Conservation (phyloP, 92 coral and sea anemone species). For the Zoanthus sansibaricus region DNA sequence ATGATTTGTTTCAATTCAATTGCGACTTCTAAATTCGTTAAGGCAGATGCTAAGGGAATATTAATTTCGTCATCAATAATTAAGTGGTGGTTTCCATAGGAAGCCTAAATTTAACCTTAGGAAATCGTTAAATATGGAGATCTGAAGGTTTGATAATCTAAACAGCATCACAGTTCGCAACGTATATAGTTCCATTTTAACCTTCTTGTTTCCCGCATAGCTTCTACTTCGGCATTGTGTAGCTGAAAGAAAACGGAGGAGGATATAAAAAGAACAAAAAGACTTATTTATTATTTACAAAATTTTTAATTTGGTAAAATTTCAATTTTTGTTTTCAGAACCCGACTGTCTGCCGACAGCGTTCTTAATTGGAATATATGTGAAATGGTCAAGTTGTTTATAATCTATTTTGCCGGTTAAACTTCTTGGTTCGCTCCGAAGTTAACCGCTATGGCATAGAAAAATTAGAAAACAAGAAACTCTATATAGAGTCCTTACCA, state of each 20-base stretch:
- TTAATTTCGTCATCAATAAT: conserved; percentile 40
- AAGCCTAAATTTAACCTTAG: neutral
- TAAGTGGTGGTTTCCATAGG: conserved; percentile 3
- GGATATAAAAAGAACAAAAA: conserved; percentile 14
- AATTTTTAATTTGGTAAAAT: conserved; percentile 23
- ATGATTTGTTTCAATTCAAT: neutral
- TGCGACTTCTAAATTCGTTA: conserved; percentile 25
- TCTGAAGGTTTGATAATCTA: no score
- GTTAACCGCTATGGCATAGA: neutral
- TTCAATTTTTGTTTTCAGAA: conserved; percentile 11
- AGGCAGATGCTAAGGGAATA: conserved; percentile 31
- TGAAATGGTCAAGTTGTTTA: conserved; percentile 10
- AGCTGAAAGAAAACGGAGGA: neutral
- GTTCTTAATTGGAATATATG: conserved; percentile 26
- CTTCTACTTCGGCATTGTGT: no score
- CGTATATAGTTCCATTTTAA: no score
- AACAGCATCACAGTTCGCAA: neutral
- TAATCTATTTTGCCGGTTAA: neutral
- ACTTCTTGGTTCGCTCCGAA: neutral
- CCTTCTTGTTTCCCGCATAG: neutral
- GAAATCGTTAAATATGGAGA: neutral
- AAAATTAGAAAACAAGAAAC: neutral
- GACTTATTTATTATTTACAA: conserved; percentile 13
- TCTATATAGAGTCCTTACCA: neutral
- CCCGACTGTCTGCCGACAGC: conserved; percentile 9